Percentiles rank a stretch among this genome's conserved stretches.
Conservation (phyloP, 2,113 vertebrate genomes). For the Pycnonotus jocosus region DNA sequence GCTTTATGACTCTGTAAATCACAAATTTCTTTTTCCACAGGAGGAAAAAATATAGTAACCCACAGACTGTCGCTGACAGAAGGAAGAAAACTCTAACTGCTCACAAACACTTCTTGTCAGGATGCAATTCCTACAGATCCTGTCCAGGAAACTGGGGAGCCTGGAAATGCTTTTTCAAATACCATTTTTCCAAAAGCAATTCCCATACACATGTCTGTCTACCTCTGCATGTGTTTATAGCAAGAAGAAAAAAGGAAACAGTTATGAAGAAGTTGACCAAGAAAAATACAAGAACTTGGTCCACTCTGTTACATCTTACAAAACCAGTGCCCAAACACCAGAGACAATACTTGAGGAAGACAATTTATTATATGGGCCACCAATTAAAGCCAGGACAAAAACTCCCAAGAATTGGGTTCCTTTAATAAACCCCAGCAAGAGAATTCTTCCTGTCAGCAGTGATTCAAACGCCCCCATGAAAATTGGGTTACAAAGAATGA, state of each 20-base stretch:
- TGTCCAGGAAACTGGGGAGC: slow-evolving; percentile 46
- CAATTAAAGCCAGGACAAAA: slow-evolving; percentile 37
- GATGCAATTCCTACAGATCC: slow-evolving; percentile 66
- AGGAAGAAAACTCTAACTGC: background rate
- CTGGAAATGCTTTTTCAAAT: slow-evolving; percentile 8
- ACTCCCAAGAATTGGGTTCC: slow-evolving; percentile 69
- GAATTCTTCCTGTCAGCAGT: background rate
- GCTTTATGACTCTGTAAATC: background rate
- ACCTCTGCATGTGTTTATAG: slow-evolving; percentile 50
- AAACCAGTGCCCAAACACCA: slow-evolving; percentile 74
- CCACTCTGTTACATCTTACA: slow-evolving; percentile 76
- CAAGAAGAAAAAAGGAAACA: slow-evolving; percentile 73
- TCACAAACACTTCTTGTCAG: background rate
- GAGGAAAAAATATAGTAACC: background rate
- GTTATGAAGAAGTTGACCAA: slow-evolving; percentile 81
- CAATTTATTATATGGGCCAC: slow-evolving; percentile 77
- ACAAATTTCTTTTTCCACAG: background rate
- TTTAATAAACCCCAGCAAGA: slow-evolving; percentile 71
- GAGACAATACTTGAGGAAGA: slow-evolving; percentile 80
- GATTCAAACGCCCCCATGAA: slow-evolving; percentile 61
- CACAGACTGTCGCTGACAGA: background rate
- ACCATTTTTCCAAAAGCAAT: slow-evolving; percentile 15
- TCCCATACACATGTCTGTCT: slow-evolving; percentile 49
- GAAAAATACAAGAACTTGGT: slow-evolving; percentile 85
- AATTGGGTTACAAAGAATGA: slow-evolving; percentile 64